Base-by-base conservation (phyloP, 2,113 vertebrate species). In the Plotosus lineatus region DNA sequence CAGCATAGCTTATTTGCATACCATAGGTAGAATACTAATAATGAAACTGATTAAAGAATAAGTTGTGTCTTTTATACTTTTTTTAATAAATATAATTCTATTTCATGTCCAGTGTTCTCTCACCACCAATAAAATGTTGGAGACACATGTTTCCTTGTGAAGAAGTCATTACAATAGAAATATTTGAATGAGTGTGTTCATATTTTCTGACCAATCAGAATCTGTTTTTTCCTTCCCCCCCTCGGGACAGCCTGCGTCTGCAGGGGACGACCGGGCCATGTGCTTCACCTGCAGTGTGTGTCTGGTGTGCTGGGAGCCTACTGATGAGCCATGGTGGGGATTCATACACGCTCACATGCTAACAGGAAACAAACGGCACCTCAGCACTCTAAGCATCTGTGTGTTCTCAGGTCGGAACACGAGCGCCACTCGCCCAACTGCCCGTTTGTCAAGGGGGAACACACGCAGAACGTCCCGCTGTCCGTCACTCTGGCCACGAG, bases 241-340 rank as follows among this genome's bases (percentile, higher is more conserved):
- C 33, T 26, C n/a, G n/a, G 46, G 31, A 21, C 86, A 99, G 98
- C 98, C 98, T 87, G 96, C 98, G 42, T 98, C 98, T 73, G 97
- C 97, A 86, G 97, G 98, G 85, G 98, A 99, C 85, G 98, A 99
- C 87, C 92, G 98, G 93, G 98, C 98, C 87, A 99, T 99, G 98
- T 99, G 98, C 87, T 99, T 99, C 90, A 99, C 97, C 50, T 99
- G 98, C 90, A 99, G 98, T 44, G 98, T 99, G 21, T 99, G 98
- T 90, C 93, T 99, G 55, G 98, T 99, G 50, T 99, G 97, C 90
- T 99, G 98, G 97, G 98, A 99, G 86, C 98, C 98, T 82, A 99
- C 98, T 80, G 98, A 99, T 91, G 98, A 99, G 87, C 98, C 97
- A 61, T 99, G 98, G 98, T 98, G 85, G 92, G 95, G 91, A 50